These are phyloP conservation scores for Oophaga pumilio DNA, from an alignment of 2,113 vertebrate genomes.

Conservation along the genomic window DNA sequence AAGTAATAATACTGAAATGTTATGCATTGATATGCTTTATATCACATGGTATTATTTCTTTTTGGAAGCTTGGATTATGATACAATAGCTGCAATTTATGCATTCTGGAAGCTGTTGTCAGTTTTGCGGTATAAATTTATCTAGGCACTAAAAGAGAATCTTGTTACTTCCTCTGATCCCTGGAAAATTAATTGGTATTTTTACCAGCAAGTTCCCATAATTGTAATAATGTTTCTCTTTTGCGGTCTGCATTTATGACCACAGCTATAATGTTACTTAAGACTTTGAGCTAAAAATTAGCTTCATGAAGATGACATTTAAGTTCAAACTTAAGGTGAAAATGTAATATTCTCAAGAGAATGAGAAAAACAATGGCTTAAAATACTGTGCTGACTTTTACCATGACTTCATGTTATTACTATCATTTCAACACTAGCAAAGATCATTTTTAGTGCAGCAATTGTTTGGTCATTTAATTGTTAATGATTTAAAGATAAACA, in stretches of 20 bases:
- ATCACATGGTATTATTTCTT: background rate
- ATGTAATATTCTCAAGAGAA: background rate
- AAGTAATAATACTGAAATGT: conserved; percentile 27
- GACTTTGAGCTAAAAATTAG: background rate
- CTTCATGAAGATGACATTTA: conserved; percentile 6
- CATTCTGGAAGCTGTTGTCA: conserved; percentile 22
- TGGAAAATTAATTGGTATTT: conserved; percentile 37
- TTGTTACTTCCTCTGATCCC: conserved; percentile 28
- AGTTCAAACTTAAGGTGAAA: background rate
- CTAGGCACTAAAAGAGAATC: conserved; percentile 27
- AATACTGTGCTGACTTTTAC: background rate
- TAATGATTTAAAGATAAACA: conserved; percentile 46
- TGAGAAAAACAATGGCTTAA: background rate
- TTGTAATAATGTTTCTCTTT: conserved; percentile 43
- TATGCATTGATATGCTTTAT: conserved; percentile 21
- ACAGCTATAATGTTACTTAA: conserved; percentile 17
- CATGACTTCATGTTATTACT: background rate
- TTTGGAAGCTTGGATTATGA: conserved; percentile 10
- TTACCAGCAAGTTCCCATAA: conserved; percentile 36
- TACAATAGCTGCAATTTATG: conserved; percentile 25
- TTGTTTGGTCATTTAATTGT: conserved; percentile 37
- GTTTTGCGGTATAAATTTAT: conserved; percentile 44
- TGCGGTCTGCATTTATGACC: conserved; percentile 8
- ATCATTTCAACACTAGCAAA: background rate
- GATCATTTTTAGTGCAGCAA: background rate